Base-by-base conservation (phyloP, 2,113 vertebrate species). In the Nanorana parkeri region DNA sequence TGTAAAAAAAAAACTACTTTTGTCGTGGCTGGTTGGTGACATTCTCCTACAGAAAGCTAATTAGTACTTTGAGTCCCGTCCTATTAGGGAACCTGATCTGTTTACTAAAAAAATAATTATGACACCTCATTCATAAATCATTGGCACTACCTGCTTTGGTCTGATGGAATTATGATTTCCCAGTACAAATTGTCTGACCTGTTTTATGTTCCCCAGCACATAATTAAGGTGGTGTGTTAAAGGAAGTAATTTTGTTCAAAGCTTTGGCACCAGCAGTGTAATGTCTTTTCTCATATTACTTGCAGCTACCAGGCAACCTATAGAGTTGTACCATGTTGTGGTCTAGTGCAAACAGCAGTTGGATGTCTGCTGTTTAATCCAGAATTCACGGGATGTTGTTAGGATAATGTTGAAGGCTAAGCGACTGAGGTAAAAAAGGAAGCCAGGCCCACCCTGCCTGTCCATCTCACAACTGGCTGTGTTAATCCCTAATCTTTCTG, bases 181-280 rank as follows among this genome's bases (percentile, higher is more conserved):
- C 89, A 88, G 92, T 96, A 96, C 95, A 96, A 97, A 96, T 97
- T 95, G 94, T 95, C 92, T 90, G 90, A 94, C 94, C 95, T 96
- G 95, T 92, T 96, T 94, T 93, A 93, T 94, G 96, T 96, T 95
- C 93, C 90, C 90, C 93, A 92, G 94, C 95, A 96, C 95, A 91
- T 96, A 95, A 96, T 97, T 97, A 96, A 96, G 96, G 92, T 77
- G 91, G 93, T 90, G 93, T 94, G 94, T 92, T 93, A 95, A 93
- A 95, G 95, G 96, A 97, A 96, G 96, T 95, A 90, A 95, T 95
- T 96, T 95, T 94, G 93, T 96, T 96, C 95, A 94, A 96, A 96
- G 95, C 91, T 94, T 94, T 92, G 90, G 94, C 93, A 94, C 91
- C 91, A 92, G 92, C 88, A 84, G 90, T 85, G 92, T 94, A 89